Evolutionary conservation across 2,888 invertebrate genomes (phyloP), one percentile per base, ranked within the genome.

Genomic region (Chymomyza amoena): DNA sequence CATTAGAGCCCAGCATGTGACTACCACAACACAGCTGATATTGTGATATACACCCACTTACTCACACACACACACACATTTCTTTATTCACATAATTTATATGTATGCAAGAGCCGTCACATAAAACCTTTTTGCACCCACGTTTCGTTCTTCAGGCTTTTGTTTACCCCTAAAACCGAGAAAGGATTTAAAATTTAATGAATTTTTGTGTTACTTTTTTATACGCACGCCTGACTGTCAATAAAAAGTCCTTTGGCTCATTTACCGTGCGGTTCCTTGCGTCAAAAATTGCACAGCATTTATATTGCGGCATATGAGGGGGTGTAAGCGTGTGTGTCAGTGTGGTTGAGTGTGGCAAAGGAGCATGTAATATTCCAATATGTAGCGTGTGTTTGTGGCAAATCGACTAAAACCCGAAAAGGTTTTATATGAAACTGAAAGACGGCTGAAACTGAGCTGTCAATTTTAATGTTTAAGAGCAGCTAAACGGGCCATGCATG

Each of bases 341-440:
- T 71, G 73, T 87, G 84, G 72, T 78, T 72, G 78, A 1, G 54
- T 72, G 78, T 9, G 54, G 20, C 6, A 54, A 54, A 54, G 54
- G 54, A 18, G 54, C 54, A 77, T 74, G 73, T 64, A 68, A 80
- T 80, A 72, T 66, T 72, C 61, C 67, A 50, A 68, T 6, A 56
- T 32, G 39, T 45, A 13, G 13, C 39, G 13, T 45, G 39, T 13
- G 39, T 45, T 45, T 45, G 39, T 45, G 13, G 39, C 39, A 45
- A 45, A 45, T 45, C 39, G 39, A 45, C 54, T 67, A 81, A 75
- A 68, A 68, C 74, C 72, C 72, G 70, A 82, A 82, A 87, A 82
- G 87, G 83, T 83, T 83, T 83, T 85, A 87, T 87, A 80, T 76
- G 80, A 80, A 87, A 83, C 85, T 87, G 87, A 87, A 87, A 80